Evolutionary conservation across 2,113 vertebrate genomes (phyloP), one percentile per base, ranked within the genome.

Genomic region (Tricholaema leucomelas): DNA sequence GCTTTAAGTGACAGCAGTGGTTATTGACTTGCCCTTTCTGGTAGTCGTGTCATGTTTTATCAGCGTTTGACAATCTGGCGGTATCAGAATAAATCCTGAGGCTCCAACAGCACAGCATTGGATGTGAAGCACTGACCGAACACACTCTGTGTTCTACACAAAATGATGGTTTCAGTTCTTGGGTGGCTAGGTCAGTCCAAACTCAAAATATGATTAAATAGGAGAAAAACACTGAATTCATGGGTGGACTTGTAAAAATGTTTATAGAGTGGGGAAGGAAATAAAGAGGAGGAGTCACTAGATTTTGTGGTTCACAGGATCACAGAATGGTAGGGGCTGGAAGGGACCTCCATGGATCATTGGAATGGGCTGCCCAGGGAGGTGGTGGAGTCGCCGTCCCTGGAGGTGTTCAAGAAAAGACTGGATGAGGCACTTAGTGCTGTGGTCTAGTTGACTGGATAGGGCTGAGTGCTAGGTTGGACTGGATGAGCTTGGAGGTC

Each of bases 11-110:
- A 30, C 64, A 80, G 81, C 75, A 85, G 50, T 50, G 73, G n/a
- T 64, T 93, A 74, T 42, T 91, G 66, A 63, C 65, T 80, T 95
- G 50, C 61, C 28, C 40, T 93, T 91, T 88, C 63, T 88, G 10
- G 5, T 70, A 46, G 35, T 15, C 76, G 38, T 69, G 46, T 94
- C 63, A 27, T 66, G 52, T 92, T 96, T 84, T 71, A 81, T 89
- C 82, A 87, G 59, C 36, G 46, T 86, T 81, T 75, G 81, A 80
- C 84, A 73, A 33, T 81, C 64, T 70, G 35, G 23, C 82, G 42
- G 16, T 83, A 77, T 94, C 40, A 77, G 48, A 88, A 91, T 58
- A 87, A 92, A 87, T 70, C 36, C 12, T 23, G 46, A 69, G 40
- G 46, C 71, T 92, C 33, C 63, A 65, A 75, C 42, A 78, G 21